Base-by-base conservation (phyloP, 2,113 vertebrate genomes). In the Hippocampus mohnikei region DNA sequence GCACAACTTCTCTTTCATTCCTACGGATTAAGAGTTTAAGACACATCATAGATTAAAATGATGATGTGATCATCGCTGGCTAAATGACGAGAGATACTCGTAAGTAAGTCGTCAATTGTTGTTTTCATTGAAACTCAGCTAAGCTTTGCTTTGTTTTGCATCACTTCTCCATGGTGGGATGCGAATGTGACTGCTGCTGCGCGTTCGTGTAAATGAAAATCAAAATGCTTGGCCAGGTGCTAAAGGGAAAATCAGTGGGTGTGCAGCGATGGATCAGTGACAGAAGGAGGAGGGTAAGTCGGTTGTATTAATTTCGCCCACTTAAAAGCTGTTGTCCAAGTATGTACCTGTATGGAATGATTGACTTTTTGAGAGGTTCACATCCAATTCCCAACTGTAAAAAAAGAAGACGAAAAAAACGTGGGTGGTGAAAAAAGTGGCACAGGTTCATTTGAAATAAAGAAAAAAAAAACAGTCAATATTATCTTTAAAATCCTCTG, bases 171-270 rank as follows among this genome's bases (percentile, higher is more conserved):
- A 67, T 67, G 58, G 29, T 74, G 59, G 40, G 61, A 60, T 72
- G 41, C 15, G 50, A 50, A 50, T 8, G 46, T 68, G 64, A 33
- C 41, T 48, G 40, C 66, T 67, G 29, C 37, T 48, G 33, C 53
- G 52, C 42, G 60, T 44, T 77, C 53, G 62, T 73, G 63, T 77
- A 59, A 71, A 67, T 70, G 71, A 82, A 76, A 40, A 66, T 52
- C 61, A 77, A 58, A 63, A 59, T 1, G 37, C 46, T 48, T 2
- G 41, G 80, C 82, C 63, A 29, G 70, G 77, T 72, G 70, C 85
- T 88, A 76, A 81, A 85, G 87, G 82, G 86, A 85, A 33, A 87
- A 86, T 84, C 76, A 81, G 86, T 82, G 78, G 84, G 86, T 21
- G 84, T 83, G 85, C 82, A 84, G 86, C 83, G 87, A 88, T 79